Conservation (phyloP, 2,888 invertebrate species). For the Camptogramma bilineatum region DNA sequence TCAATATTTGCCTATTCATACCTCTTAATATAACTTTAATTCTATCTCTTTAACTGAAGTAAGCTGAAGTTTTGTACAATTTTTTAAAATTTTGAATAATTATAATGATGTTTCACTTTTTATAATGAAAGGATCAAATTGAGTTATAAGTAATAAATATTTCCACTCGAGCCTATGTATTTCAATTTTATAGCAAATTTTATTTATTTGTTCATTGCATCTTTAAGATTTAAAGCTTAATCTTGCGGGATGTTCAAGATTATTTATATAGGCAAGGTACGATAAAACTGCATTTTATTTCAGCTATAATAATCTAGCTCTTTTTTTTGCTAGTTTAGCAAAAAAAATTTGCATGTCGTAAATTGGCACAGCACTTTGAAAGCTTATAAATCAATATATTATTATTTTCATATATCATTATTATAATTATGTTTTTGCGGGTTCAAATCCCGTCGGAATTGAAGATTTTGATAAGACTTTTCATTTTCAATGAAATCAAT, state of each 20-base stretch:
- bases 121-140: slow-evolving; percentile 8
- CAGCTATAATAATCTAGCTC: slow-evolving; percentile 44
- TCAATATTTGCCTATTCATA: not conserved
- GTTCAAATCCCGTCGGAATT: no score
- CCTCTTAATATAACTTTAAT: no score
- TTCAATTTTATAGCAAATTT: slow-evolving; percentile 16
- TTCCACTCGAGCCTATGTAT: slow-evolving; percentile 8
- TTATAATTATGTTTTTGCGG: no score
- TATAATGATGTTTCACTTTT: no score
- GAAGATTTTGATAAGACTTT: no score
- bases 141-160: slow-evolving; percentile 8
- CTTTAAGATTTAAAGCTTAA: slow-evolving; percentile 21
- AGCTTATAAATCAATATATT: slow-evolving; percentile 47
- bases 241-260: slow-evolving; percentile 14
- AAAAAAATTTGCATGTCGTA: slow-evolving; percentile 66
- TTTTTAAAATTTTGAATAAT: no score
- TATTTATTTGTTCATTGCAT: slow-evolving; percentile 11
- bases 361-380: slow-evolving; percentile 54
- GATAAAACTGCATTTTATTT: slow-evolving; percentile 31
- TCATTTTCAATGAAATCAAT: no score
- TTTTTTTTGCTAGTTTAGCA: no score
- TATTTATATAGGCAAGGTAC: slow-evolving; percentile 12
- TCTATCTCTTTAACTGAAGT: no score
- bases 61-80: no score
- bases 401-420: no score